These are phyloP conservation scores for Chrysolina haemoptera DNA, from an alignment of 2,888 invertebrate genomes.

Conservation along the genomic window DNA sequence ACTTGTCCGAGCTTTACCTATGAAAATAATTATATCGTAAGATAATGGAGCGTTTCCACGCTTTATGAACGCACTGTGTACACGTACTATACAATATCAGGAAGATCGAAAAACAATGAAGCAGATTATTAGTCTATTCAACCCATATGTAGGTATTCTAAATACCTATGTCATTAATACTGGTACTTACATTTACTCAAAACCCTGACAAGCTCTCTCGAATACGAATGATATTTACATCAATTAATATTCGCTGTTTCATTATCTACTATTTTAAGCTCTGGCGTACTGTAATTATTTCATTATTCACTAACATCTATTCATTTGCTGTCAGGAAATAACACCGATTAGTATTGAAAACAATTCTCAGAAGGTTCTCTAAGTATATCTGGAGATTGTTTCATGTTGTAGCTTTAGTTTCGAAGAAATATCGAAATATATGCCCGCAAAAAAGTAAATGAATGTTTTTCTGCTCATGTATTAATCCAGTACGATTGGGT, in stretches of 20 bases:
- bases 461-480: no score
- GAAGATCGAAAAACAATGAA: no score
- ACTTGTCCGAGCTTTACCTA: no score
- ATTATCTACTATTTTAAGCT: background rate
- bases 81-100: no score
- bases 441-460: background rate
- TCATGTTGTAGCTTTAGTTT: background rate
- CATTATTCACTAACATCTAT: constrained; percentile 11
- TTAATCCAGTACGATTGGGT: no score
- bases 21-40: no score
- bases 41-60: no score
- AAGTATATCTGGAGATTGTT: background rate
- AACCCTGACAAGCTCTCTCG: background rate
- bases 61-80: no score
- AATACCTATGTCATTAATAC: no score
- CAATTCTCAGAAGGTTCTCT: background rate
- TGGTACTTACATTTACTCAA: no score
- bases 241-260: background rate
- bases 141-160: no score
- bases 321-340: constrained; percentile 13
- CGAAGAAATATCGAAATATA: constrained; percentile 8
- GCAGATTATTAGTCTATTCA: no score
- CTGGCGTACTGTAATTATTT: constrained; percentile 6
- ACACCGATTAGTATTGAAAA: constrained; percentile 1
- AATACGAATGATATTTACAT: background rate